Evolutionary conservation across 1,140 invertebrate species (phyloP).

Genomic region (Pararge aegeria): DNA sequence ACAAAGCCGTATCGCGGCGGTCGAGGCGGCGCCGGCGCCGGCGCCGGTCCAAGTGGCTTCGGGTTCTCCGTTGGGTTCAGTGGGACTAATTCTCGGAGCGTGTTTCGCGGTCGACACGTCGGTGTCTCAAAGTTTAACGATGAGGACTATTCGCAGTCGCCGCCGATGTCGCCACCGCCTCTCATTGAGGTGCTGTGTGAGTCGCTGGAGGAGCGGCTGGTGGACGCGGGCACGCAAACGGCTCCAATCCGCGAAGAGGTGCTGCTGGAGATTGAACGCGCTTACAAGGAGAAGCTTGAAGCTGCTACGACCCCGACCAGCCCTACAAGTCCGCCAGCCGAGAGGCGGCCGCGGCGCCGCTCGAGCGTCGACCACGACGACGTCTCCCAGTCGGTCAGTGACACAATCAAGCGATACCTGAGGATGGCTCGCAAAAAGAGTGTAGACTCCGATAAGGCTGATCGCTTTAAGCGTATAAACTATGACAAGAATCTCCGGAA

Average conservation of each 20-base stretch:
- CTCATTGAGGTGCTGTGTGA: conserved; percentile 84
- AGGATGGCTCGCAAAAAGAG: conserved; percentile 93
- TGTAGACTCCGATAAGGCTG: conserved; percentile 88
- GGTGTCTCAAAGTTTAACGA: conserved; percentile 49
- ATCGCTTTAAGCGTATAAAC: conserved; percentile 92
- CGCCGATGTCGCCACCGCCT: conserved; percentile 81
- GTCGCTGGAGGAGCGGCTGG: conserved; percentile 75
- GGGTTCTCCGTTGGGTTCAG: conserved; percentile 30
- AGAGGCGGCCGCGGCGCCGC: conserved; percentile 78
- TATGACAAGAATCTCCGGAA: conserved; percentile 92
- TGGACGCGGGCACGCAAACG: conserved; percentile 83
- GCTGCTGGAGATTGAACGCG: conserved; percentile 72
- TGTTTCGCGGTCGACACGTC: conserved; percentile 58
- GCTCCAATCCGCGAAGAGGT: conserved; percentile 80
- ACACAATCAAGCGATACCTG: conserved; percentile 91
- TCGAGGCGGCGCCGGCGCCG: conserved; percentile 40
- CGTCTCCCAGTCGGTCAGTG: conserved; percentile 90
- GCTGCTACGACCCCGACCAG: conserved; percentile 55
- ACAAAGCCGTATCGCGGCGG: conserved; percentile 83
- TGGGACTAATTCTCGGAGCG: conserved; percentile 53
- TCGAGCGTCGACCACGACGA: conserved; percentile 91
- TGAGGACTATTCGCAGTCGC: conserved; percentile 60
- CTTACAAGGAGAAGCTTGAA: conserved; percentile 59
- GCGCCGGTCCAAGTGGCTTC: conserved; percentile 32
- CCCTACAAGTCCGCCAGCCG: conserved; percentile 56